Evolutionary conservation across 2,113 vertebrate genomes (phyloP), one percentile per base, ranked within the genome.

Genomic region (Lethenteron reissneri): DNA sequence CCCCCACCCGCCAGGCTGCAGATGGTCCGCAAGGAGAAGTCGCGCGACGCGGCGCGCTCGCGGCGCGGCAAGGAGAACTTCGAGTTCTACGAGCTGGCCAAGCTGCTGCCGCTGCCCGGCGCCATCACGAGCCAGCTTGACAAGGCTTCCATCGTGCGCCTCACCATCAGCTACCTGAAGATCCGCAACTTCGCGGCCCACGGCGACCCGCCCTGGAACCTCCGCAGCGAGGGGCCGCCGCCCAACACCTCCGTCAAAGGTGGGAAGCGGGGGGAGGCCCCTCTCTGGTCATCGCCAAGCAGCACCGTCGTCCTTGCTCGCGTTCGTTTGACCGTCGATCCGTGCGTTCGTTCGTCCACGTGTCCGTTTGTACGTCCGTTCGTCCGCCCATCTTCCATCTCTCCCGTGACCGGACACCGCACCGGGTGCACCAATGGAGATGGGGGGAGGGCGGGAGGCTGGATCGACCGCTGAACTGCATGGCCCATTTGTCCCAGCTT

Each of bases 71-170:
- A 90, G 76, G 88, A 90, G 76, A 90, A 90, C 76, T 88, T 89
- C 11, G 87, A 90, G 82, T 90, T 90, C 79, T 89, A 88, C 10
- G 88, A 90, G 78, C 77, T 90, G 81, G 87, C 87, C 70, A 89
- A 88, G 80, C 84, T 89, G 82, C 77, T 90, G 72, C 88, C 88
- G 2, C 77, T 90, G 72, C 88, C 88, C 0, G 86, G 88, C 0
- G 87, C 88, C 77, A 90, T 90, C 80, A 88, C 87, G 58, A 89
- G 88, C 80, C 88, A 89, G 79, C 81, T 90, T 79, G 88, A 90
- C 81, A 90, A 90, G 76, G 88, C 88, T 69, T 89, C 88, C 1
- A 84, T 89, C 78, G 88, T 90, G 76, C 83, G 88, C 56, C 84
- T 90, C 72, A 89, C 87, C 78, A 89, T 90, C 82, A 87, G 86